phyloP scores from a whole-genome alignment of 2,888 invertebrate species.

The Synanthedon formicaeformis region DNA sequence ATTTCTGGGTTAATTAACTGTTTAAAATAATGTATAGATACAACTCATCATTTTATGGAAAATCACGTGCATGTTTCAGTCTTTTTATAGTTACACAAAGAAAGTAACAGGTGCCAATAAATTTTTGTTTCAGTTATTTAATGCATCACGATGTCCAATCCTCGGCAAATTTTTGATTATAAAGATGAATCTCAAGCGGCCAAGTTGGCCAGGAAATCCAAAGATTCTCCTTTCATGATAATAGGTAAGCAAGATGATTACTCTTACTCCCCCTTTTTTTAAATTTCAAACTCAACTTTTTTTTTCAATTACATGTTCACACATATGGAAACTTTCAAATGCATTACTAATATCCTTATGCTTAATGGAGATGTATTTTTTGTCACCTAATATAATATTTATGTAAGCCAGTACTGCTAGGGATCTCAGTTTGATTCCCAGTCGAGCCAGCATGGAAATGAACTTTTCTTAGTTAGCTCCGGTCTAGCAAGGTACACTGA shows the following conservation, averaged over 20 bases:
- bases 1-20: no score
- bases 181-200: conserved; percentile 67
- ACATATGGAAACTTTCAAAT: no score
- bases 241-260: conserved; percentile 67
- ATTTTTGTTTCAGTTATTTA: neutral
- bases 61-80: conserved; percentile 1
- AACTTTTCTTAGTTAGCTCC: no score
- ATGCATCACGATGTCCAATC: conserved; percentile 36
- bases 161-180: conserved; percentile 50
- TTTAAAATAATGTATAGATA: no score
- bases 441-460: no score
- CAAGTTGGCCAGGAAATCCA: conserved; percentile 74
- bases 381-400: no score
- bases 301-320: neutral
- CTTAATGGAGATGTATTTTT: no score
- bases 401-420: no score
- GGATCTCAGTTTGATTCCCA: no score
- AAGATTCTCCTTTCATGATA: conserved; percentile 80
- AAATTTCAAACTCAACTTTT: neutral
- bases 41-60: neutral
- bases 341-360: no score
- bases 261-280: neutral
- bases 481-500: no score
- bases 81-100: neutral
- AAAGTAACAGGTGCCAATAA: neutral